Percentiles rank a stretch among this genome's conserved stretches.
These are phyloP conservation scores for Troglohyphantes excavatus DNA, from an alignment of 2,888 invertebrate species.

Conservation along the genomic window DNA sequence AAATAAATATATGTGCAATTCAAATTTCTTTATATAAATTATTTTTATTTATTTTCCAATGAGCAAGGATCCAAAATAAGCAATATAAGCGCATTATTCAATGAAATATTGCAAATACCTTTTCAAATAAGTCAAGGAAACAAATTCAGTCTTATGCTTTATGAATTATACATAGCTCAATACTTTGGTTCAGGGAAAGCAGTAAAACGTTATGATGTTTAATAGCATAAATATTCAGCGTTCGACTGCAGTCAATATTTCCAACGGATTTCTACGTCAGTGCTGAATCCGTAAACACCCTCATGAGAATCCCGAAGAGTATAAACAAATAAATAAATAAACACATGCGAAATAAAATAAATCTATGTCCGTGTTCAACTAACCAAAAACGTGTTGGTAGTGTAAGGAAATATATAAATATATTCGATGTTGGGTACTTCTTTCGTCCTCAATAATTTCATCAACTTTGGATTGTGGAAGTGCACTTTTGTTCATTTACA, in stretches of 20 bases:
- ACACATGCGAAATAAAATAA: constrained; percentile 7
- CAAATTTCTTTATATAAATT: too few relatives aligned
- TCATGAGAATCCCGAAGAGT: neutral
- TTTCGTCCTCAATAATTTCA: constrained; percentile 34
- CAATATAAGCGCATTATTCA: neutral
- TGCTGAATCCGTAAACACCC: constrained; percentile 25
- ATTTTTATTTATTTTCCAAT: too few relatives aligned
- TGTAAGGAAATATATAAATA: constrained; percentile 6
- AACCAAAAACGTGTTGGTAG: constrained; percentile 63
- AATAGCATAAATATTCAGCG: constrained; percentile 10
- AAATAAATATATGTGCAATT: too few relatives aligned
- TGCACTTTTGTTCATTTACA: constrained; percentile 46
- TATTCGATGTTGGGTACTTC: constrained; percentile 6
- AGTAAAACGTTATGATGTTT: neutral
- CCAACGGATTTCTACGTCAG: neutral
- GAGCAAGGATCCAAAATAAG: too few relatives aligned
- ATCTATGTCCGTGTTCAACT: constrained; percentile 55
- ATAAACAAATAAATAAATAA: constrained; percentile 5
- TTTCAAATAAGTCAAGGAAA: neutral
- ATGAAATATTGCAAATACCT: neutral
- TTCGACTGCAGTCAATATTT: constrained; percentile 4
- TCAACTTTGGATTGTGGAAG: constrained; percentile 18
- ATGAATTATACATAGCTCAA: neutral
- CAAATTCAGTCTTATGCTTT: neutral
- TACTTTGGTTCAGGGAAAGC: neutral